Evolutionary conservation across 2,113 vertebrate species (phyloP).

Genomic region (Phyllostomus discolor): DNA sequence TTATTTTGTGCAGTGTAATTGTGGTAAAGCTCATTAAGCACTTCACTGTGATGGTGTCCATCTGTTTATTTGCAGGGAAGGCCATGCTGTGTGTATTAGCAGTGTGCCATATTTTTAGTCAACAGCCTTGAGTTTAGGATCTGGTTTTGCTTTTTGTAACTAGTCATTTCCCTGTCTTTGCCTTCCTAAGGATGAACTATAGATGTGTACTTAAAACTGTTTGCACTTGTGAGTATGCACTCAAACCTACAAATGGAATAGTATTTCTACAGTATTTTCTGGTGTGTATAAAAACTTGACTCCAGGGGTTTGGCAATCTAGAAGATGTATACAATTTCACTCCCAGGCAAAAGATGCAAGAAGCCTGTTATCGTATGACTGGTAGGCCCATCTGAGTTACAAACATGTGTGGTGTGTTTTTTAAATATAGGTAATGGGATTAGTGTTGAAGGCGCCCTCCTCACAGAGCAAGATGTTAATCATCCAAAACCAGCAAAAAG

Average conservation of each 20-base stretch:
- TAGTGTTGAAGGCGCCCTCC: slow-evolving; percentile 91
- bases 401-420: slow-evolving; percentile 34
- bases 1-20: slow-evolving; percentile 26
- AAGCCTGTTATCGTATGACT: not conserved
- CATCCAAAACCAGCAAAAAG: slow-evolving; percentile 97
- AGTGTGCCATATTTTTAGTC: not conserved
- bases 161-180: not conserved
- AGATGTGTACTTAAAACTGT: not conserved
- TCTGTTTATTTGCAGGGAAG: not conserved
- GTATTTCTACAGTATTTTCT: not conserved
- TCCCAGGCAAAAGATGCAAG: not conserved
- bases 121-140: not conserved
- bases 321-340: not conserved
- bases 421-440: slow-evolving; percentile 87
- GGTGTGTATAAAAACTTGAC: not conserved
- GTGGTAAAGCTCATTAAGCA: slow-evolving; percentile 18
- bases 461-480: slow-evolving; percentile 92
- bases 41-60: not conserved
- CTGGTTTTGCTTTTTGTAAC: slow-evolving; percentile 2
- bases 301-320: not conserved
- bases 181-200: not conserved
- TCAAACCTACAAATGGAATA: not conserved
- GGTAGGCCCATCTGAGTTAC: not conserved
- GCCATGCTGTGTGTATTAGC: not conserved
- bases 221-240: not conserved